Evolutionary conservation across 2,888 invertebrate species (phyloP), one percentile per base, ranked within the genome.

Genomic region (Ophioninae sp.): DNA sequence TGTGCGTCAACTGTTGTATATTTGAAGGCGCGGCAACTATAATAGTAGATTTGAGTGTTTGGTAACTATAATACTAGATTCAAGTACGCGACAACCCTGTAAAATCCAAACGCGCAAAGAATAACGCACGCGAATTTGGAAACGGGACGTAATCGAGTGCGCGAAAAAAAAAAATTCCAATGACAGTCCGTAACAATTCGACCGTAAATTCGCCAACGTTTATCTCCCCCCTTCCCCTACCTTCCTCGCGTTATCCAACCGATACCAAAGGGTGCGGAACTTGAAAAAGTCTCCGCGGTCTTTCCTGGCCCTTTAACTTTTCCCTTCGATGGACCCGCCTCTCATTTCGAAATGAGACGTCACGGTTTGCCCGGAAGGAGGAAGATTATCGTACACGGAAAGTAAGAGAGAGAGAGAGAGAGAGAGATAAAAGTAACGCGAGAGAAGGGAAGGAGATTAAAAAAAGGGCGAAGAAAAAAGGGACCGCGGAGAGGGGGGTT

Each of bases 351-450:
- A 89, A 87, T 89, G 73, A 88, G 86, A 86, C 81, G 84, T 84
- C 81, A 87, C 85, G 87, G 89, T 90, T 90, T 90, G 89, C 83
- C 90, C 87, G 90, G 88, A 90, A 90, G 90, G 90, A 89, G 89
- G 87, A 83, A 86, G 85, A 81, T 81, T 84, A 81, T 84, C 77
- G 84, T 81, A 75, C 79, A 39, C 41, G 41, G 30, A 64, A 69
- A 75, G 64, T 70, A 57, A 10, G 64, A 62, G 44, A 44, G 64
- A 72, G 50, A 73, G 21, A 8, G 64, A 68, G 64, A 44, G 57
- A 67, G 39, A 68, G 62, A 64, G n/a, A 72, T 13, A 13, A 44
- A 44, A 21, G 23, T 23, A 68, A 59, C 61, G n/a, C n/a, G n/a
- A n/a, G n/a, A n/a, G n/a, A n/a, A n/a, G n/a, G n/a, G 41, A 64